Percentiles rank a stretch among this genome's conserved stretches.
phyloP scores from a whole-genome alignment of 2,113 vertebrate genomes.

The Echinops telfairi region DNA sequence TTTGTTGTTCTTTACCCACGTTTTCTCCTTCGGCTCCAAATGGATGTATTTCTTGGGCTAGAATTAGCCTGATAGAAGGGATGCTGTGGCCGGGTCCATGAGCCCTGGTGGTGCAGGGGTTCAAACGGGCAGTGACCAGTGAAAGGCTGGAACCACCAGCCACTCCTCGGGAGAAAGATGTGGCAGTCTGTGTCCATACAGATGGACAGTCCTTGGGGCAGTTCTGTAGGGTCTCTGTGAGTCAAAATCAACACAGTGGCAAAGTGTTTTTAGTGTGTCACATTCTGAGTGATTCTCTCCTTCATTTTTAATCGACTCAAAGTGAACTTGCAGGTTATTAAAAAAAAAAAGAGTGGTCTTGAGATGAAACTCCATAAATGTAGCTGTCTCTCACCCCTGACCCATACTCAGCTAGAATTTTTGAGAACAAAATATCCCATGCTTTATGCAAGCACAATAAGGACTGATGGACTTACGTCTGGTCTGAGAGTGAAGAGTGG shows the following conservation, averaged over 20 bases:
- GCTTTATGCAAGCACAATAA: background rate
- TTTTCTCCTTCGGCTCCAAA: slow-evolving; percentile 59
- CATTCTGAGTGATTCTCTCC: background rate
- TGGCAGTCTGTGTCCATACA: background rate
- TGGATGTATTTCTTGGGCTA: background rate
- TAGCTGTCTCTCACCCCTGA: background rate
- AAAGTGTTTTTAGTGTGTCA: background rate
- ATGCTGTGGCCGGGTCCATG: slow-evolving; percentile 11
- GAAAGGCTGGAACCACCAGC: background rate
- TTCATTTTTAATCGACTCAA: background rate
- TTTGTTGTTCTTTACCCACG: slow-evolving; percentile 64
- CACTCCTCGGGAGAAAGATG: no score
- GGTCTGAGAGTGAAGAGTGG: background rate
- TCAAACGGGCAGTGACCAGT: background rate
- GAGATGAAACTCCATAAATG: background rate
- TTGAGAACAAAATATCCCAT: background rate
- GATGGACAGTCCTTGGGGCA: background rate
- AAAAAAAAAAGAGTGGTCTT: background rate
- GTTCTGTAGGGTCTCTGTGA: background rate
- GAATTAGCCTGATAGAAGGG: slow-evolving; percentile 32
- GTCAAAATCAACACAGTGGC: background rate
- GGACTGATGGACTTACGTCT: background rate
- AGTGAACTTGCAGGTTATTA: background rate
- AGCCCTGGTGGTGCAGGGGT: background rate
- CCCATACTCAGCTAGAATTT: background rate